A percentile compares a stretch with the other conserved stretches of the same genome.
phyloP scores from a whole-genome alignment of 1,140 invertebrate genomes.

The Aphelinus atriplicis region DNA sequence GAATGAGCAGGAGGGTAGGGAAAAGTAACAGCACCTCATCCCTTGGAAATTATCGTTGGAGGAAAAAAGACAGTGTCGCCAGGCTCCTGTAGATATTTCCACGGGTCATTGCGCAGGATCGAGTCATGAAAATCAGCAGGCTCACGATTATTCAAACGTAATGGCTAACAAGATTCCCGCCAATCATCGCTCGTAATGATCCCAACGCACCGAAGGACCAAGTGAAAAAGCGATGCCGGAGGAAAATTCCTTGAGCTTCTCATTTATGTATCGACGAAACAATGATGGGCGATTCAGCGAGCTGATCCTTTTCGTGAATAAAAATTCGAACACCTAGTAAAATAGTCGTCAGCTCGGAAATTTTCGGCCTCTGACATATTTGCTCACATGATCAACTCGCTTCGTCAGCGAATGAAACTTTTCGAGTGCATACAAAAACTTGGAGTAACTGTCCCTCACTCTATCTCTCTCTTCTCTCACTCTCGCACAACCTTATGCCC shows the following conservation, averaged over 20 bases:
- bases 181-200: conserved; percentile 61
- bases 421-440: no score
- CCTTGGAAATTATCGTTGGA: conserved; percentile 47
- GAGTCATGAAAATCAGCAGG: conserved; percentile 62
- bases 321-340: no score
- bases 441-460: no score
- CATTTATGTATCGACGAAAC: no score
- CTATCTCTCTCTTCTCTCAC: no score
- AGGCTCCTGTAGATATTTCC: conserved; percentile 47
- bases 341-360: no score
- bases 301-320: background rate
- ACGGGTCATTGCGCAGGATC: conserved; percentile 63
- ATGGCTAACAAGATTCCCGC: conserved; percentile 63
- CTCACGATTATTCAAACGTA: conserved; percentile 64
- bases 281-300: conserved; percentile 23
- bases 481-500: no score
- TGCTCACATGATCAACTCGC: no score
- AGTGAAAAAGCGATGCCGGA: conserved; percentile 15
- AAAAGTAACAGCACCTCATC: conserved; percentile 34
- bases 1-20: conserved; percentile 20
- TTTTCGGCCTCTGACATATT: no score
- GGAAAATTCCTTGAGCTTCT: background rate
- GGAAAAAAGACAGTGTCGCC: conserved; percentile 10
- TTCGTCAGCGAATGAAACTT: no score
- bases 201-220: conserved; percentile 35